These are phyloP conservation scores for Emmelina monodactyla DNA, from an alignment of 2,888 invertebrate species.

Conservation along the genomic window DNA sequence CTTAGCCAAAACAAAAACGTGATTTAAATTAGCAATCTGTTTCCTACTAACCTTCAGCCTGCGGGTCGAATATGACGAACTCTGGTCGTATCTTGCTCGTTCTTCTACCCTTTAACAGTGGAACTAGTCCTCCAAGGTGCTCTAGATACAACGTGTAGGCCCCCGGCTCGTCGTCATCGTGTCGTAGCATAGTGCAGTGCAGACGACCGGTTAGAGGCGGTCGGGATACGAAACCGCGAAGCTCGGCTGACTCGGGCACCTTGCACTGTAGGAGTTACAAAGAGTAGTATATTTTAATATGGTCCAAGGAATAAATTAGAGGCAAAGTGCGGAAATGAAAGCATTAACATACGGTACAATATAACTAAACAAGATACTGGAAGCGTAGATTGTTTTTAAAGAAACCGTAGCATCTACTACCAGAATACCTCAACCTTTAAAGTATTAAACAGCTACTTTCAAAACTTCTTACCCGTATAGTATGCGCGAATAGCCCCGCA, in stretches of 20 bases:
- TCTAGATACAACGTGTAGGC: conserved; percentile 92
- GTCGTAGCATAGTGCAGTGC: conserved; percentile 97
- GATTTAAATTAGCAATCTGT: too few relatives aligned
- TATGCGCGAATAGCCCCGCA: conserved; percentile 89
- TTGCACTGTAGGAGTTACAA: conserved; percentile 74
- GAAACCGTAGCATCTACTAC: too few relatives aligned
- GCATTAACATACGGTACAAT: too few relatives aligned
- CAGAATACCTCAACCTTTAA: too few relatives aligned
- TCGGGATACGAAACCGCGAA: conserved; percentile 92
- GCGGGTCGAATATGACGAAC: conserved; percentile 96
- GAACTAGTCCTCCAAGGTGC: conserved; percentile 95
- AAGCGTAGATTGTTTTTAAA: too few relatives aligned
- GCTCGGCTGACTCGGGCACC: conserved; percentile 86
- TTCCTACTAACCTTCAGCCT: conserved; percentile 77
- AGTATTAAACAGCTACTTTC: too few relatives aligned
- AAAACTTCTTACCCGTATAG: conserved; percentile 90
- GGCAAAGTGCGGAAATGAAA: background rate
- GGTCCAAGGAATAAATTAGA: too few relatives aligned
- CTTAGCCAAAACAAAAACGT: too few relatives aligned
- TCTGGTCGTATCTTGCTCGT: conserved; percentile 97
- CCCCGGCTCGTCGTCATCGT: conserved; percentile 82
- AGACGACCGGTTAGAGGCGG: conserved; percentile 78
- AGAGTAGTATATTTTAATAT: background rate
- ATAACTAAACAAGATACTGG: too few relatives aligned
- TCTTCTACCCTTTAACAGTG: conserved; percentile 92